A percentile compares a stretch with the other conserved stretches of the same genome.
Evolutionary conservation across 30 jellyfish, hydroid and myxozoan species (phyloP).

Genomic region (Aurelia sp.): DNA sequence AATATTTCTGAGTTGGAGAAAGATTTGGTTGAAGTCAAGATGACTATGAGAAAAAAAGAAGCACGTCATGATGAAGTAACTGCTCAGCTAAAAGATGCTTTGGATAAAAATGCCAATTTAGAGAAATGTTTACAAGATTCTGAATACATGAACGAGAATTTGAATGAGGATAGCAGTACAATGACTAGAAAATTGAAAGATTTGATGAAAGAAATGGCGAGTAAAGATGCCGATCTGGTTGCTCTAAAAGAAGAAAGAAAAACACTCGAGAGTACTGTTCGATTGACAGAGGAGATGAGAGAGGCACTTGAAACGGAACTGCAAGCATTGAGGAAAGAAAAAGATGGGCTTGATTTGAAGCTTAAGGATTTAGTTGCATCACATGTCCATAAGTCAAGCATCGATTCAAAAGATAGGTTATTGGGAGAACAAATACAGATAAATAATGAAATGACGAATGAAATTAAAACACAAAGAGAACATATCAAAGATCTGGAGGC

Average conservation of each 20-base stretch:
- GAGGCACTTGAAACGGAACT: conserved; percentile 31
- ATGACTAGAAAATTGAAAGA: conserved; percentile 29
- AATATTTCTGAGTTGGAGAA: conserved; percentile 59
- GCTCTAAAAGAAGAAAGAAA: conserved; percentile 48
- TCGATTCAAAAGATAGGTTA: conserved; percentile 56
- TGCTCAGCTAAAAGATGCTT: conserved; percentile 25
- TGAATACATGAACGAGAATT: conserved; percentile 17
- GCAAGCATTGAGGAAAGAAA: conserved; percentile 38
- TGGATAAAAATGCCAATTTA: neutral
- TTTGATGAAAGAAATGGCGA: conserved; percentile 13
- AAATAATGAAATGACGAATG: conserved; percentile 35
- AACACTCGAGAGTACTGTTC: conserved; percentile 12
- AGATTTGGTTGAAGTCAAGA: conserved; percentile 37
- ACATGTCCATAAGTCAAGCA: conserved; percentile 57
- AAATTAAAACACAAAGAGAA: conserved; percentile 46
- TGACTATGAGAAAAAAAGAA: conserved; percentile 47
- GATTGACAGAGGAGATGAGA: conserved; percentile 20
- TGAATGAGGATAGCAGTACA: conserved; percentile 44
- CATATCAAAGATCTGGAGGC: conserved; percentile 38
- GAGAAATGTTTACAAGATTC: conserved; percentile 22
- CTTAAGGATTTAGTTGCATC: conserved; percentile 40
- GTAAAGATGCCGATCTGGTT: conserved; percentile 28
- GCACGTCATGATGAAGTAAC: conserved; percentile 46
- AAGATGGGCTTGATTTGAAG: conserved; percentile 20
- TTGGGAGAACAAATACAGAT: conserved; percentile 54